phyloP scores from a whole-genome alignment of 2,888 invertebrate species.

The Leucophenga montana region DNA sequence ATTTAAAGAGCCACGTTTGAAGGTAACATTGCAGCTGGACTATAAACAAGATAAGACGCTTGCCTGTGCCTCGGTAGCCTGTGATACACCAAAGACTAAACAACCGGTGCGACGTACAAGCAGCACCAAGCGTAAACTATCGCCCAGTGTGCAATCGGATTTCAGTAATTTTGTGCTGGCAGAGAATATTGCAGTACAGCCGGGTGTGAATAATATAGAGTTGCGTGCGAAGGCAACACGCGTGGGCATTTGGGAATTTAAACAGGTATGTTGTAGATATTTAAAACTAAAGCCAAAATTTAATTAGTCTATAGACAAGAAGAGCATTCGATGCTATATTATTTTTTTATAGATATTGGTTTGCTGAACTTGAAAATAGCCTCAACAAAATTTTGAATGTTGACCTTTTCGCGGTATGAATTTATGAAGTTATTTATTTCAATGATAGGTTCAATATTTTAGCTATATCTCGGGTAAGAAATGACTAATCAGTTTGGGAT shows the following conservation, averaged over 20 bases:
- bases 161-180: constrained; percentile 77
- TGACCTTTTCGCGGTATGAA: too few relatives aligned
- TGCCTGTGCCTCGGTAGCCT: constrained; percentile 83
- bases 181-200: constrained; percentile 76
- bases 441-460: too few relatives aligned
- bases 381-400: too few relatives aligned
- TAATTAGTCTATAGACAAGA: too few relatives aligned
- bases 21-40: constrained; percentile 82
- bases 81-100: constrained; percentile 78
- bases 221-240: constrained; percentile 78
- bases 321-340: too few relatives aligned
- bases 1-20: constrained; percentile 60
- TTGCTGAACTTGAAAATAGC: too few relatives aligned
- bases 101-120: constrained; percentile 79
- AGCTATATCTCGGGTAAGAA: too few relatives aligned
- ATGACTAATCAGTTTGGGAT: too few relatives aligned
- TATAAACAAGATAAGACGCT: constrained; percentile 88
- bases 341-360: too few relatives aligned
- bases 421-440: too few relatives aligned
- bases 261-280: constrained; percentile 75
- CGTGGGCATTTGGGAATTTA: constrained; percentile 82
- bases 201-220: constrained; percentile 79
- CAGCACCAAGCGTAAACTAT: constrained; percentile 81
- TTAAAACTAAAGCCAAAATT: too few relatives aligned
- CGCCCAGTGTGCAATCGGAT: constrained; percentile 79